Evolutionary conservation across 2,113 vertebrate genomes (phyloP), one percentile per base, ranked within the genome.

Genomic region (Xerus inauris): DNA sequence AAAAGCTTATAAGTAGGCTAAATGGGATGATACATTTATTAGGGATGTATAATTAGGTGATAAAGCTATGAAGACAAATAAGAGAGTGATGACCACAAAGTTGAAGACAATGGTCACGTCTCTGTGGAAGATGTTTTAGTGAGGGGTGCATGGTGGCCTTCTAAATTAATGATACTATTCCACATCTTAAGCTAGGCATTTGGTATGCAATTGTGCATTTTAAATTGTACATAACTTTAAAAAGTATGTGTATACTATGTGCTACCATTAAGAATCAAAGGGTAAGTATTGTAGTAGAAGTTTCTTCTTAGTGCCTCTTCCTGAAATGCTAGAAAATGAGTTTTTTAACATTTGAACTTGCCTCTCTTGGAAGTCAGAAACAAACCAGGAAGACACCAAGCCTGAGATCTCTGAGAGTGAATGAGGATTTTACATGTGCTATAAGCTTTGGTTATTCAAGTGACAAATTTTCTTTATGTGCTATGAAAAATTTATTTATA

Each of bases 331-430:
- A 95, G 62, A 77, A 89, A 71, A 93, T 85, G 71, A 94, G 91
- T 96, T 51, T 79, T 72, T 92, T 83, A 77, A 87, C 49, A 67
- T 91, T 97, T 94, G 67, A 94, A 95, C 51, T 91, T 94, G 5
- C 72, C 88, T 79, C 83, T 83, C 83, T 94, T 89, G 32, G 71
- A 84, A 96, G 51, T 94, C 51, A 96, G 80, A 91, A 95, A 20
- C 54, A 89, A 95, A 62, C 51, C 76, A 89, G 22, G 16, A 49
- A 87, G 22, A 9, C 51, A 73, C 13, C 72, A 76, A 51, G 67
- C 35, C 59, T 94, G 73, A 91, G 28, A 51, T 93, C 83, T 94
- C 28, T 38, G 38, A 90, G 81, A 47, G 65, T 76, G 40, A 42
- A 64, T 86, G 79, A 94, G 32, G 85, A 72, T 92, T 96, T 28